Percentiles rank a stretch among this genome's conserved stretches.
phyloP scores from a whole-genome alignment of 2,113 vertebrate species.

The Glareola pratincola region DNA sequence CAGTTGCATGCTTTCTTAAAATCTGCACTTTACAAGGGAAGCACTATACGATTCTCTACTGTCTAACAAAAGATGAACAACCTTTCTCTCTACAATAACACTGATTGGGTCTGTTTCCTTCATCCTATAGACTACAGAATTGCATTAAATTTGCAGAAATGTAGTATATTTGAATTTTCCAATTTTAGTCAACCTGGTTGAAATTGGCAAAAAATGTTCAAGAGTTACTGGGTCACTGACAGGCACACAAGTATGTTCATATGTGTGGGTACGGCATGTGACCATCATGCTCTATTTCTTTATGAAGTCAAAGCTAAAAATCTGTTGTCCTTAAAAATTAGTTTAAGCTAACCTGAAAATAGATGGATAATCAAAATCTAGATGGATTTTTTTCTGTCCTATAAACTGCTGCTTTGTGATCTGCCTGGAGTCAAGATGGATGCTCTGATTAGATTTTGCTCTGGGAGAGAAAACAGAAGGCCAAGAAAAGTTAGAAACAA shows the following conservation, averaged over 20 bases:
- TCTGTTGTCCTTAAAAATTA: background rate
- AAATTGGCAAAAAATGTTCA: background rate
- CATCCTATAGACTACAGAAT: background rate
- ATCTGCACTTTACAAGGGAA: background rate
- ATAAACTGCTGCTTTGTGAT: background rate
- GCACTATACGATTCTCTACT: background rate
- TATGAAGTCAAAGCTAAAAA: background rate
- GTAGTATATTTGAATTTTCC: background rate
- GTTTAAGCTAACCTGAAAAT: background rate
- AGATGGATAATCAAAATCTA: background rate
- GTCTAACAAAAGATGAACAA: background rate
- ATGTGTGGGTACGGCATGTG: background rate
- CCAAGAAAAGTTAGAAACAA: background rate
- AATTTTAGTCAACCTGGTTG: background rate
- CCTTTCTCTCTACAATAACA: background rate
- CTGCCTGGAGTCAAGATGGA: background rate
- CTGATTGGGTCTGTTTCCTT: background rate
- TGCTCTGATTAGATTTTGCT: background rate
- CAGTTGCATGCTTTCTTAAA: background rate
- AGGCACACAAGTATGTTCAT: background rate
- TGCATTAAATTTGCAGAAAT: background rate
- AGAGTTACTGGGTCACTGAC: background rate
- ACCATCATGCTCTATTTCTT: background rate
- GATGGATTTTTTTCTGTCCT: background rate
- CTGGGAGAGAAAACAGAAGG: background rate